Percentiles rank a stretch among this genome's conserved stretches.
Evolutionary conservation across 2,797 vertebrate genomes (phyloP).

Genomic region (Cetoscarus ocellatus): DNA sequence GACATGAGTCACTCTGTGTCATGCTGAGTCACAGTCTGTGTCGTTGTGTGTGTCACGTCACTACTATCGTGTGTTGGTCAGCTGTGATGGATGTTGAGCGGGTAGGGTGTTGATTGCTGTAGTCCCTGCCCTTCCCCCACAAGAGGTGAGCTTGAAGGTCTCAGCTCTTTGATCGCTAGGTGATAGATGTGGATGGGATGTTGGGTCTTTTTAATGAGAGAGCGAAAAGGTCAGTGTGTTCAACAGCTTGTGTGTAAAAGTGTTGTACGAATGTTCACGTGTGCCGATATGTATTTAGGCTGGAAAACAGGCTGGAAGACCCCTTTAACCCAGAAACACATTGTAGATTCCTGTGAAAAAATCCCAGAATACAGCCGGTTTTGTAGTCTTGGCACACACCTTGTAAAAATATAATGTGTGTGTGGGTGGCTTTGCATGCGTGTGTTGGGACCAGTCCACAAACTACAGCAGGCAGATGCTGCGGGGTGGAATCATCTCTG

Average conservation of each 20-base stretch:
- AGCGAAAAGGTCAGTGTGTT: conserved; percentile 53
- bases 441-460: conserved; percentile 54
- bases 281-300: conserved; percentile 1
- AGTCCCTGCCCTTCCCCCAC: conserved; percentile 5
- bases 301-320: conserved; percentile 6
- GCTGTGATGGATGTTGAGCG: conserved; percentile 63
- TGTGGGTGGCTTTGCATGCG: not conserved
- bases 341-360: conserved; percentile 35
- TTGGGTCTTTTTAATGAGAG: conserved; percentile 58
- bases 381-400: conserved; percentile 41
- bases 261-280: conserved; percentile 1
- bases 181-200: conserved; percentile 49
- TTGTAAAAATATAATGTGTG: conserved; percentile 10
- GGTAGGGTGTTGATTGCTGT: conserved; percentile 69
- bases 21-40: conserved; percentile 19
- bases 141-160: conserved; percentile 59
- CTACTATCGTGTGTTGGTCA: conserved; percentile 35
- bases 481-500: conserved; percentile 63
- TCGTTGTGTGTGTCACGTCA: conserved; percentile 44
- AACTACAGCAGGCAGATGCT: conserved; percentile 61
- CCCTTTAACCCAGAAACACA: conserved; percentile 25
- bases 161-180: conserved; percentile 51
- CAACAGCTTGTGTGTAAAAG: too few relatives aligned
- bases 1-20: conserved; percentile 17
- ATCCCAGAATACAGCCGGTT: conserved; percentile 40